Conservation (phyloP, 1,140 invertebrate species). For the Hermetia illucens region DNA sequence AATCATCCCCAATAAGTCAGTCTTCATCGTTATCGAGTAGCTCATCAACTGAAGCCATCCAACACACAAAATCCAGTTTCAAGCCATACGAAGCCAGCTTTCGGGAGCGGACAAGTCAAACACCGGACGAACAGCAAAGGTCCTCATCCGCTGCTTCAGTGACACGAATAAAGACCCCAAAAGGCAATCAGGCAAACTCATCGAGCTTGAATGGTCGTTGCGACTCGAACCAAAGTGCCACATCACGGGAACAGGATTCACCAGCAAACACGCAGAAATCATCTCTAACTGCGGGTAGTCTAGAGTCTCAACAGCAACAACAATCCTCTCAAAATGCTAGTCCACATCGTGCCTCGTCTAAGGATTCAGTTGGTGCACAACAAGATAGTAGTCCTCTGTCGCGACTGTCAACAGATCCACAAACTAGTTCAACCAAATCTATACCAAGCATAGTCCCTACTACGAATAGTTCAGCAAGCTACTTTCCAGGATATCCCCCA, state of each 20-base stretch:
- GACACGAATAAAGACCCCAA: conserved; percentile 24
- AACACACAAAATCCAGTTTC: conserved; percentile 42
- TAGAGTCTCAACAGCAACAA: conserved; percentile 4
- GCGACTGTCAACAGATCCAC: conserved; percentile 14
- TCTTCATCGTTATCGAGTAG: conserved; percentile 25
- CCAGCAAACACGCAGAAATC: conserved; percentile 10
- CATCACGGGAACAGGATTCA: conserved; percentile 23
- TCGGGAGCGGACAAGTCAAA: conserved; percentile 11
- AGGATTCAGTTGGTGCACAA: conserved; percentile 17
- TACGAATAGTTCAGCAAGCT: conserved; percentile 40
- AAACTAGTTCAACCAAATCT: conserved; percentile 11
- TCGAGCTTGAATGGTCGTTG: conserved; percentile 22
- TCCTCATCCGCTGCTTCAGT: conserved; percentile 25
- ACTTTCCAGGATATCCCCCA: conserved; percentile 36
- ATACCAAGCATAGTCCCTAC: conserved; percentile 33
- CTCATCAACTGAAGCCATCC: conserved; percentile 19
- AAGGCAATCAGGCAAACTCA: conserved; percentile 4
- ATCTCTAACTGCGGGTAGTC: background rate
- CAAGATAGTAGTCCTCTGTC: conserved; percentile 23
- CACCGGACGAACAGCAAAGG: conserved; percentile 27
- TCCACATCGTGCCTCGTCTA: conserved; percentile 26
- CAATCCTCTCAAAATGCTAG: conserved; percentile 11
- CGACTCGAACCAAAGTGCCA: conserved; percentile 30
- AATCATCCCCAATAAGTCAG: conserved; percentile 35
- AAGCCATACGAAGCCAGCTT: conserved; percentile 55